Conservation (phyloP, 2,113 vertebrate genomes). For the Calcarius ornatus region DNA sequence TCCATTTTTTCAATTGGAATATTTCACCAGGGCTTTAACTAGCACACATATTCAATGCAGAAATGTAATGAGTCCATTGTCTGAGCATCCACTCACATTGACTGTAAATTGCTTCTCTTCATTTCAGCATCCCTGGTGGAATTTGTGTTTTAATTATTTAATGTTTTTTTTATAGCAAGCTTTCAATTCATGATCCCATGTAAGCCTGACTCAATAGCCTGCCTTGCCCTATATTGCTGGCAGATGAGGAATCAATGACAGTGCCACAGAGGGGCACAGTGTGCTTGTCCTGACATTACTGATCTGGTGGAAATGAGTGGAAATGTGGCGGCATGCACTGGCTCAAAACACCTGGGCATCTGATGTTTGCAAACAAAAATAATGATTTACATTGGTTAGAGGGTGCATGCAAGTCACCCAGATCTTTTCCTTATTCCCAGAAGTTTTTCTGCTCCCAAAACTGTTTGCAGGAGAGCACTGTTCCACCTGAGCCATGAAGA, state of each 20-base stretch:
- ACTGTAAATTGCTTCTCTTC: not conserved
- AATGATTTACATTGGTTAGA: not conserved
- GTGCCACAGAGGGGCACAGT: not conserved
- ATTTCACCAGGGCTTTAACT: slow-evolving; percentile 4
- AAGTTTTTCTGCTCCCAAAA: not conserved
- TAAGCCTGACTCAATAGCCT: not conserved
- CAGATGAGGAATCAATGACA: not conserved
- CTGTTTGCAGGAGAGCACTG: not conserved
- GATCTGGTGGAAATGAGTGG: not conserved
- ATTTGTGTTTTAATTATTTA: slow-evolving; percentile 22
- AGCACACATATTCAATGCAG: not conserved
- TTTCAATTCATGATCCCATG: not conserved
- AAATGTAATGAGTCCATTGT: slow-evolving; percentile 26
- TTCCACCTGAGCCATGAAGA: not conserved
- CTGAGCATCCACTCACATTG: not conserved
- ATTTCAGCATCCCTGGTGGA: slow-evolving; percentile 28
- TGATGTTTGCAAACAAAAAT: not conserved
- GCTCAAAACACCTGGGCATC: not conserved
- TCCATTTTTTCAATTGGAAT: not conserved
- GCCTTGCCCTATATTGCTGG: not conserved
- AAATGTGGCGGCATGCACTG: not conserved
- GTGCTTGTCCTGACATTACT: not conserved
- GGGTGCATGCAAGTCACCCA: not conserved
- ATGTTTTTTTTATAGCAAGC: not conserved
- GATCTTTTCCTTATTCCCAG: not conserved